Evolutionary conservation across 2,888 invertebrate genomes (phyloP), one percentile per base, ranked within the genome.

Genomic region (Geophilus truncorum): DNA sequence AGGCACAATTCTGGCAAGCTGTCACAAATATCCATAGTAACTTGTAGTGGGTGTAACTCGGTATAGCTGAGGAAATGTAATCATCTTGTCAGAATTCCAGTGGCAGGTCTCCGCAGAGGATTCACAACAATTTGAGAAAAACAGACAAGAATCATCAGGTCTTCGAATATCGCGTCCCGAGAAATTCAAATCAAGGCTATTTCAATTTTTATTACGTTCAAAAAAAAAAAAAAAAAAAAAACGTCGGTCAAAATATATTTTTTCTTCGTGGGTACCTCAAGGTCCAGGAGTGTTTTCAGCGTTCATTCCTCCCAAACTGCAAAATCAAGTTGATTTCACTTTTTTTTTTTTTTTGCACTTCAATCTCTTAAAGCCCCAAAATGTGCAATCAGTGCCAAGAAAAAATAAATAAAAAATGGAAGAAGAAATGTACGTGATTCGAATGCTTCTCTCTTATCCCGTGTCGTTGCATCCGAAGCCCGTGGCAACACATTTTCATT

Each of bases 41-140:
- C 62, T 62, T 62, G 62, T 62, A 62, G 62, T 62, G 62, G 62
- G 62, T 62, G 62, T 62, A 62, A 62, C 62, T 62, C 62, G 62
- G 25, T 25, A n/a, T n/a, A 28, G 62, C 62, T 25, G 25, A 62
- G 62, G 62, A 62, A 62, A 62, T 62, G 62, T 62, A 62, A 62
- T 62, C 62, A 62, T 62, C 62, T 28, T 62, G 62, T 62, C 62
- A 62, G 25, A 62, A 62, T 62, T 62, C 62, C 28, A 7, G 62
- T 62, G 62, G 28, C 62, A 62, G 62, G 62, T 62, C 62, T 28
- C 62, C 62, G 7, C 23, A 23, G 62, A 62, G 62, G 25, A 62
- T 62, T 62, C 62, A 25, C 62, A 62, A 25, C 62, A 62, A 62
- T 62, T 62, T 23, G 28, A 62, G 62, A 62, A 45, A 32, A 62